Percentiles rank a stretch among this genome's conserved stretches.
Evolutionary conservation across 2,888 invertebrate species (phyloP).

Genomic region (Tetranychus piercei): DNA sequence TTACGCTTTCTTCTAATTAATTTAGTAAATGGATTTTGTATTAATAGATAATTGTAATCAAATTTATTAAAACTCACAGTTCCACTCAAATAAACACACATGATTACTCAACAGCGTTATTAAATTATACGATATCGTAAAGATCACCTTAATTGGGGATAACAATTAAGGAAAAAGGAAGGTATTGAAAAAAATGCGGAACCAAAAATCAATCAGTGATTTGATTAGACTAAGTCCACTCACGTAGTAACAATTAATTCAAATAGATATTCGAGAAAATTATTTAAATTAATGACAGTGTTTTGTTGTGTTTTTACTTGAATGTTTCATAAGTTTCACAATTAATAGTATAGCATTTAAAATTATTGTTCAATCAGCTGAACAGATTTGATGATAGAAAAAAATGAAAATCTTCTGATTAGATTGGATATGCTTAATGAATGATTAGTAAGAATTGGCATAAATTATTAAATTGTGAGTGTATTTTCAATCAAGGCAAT

Average conservation of each 20-base stretch:
- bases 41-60: not conserved
- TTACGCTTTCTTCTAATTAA: not conserved
- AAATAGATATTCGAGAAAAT: not conserved
- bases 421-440: too few species aligned
- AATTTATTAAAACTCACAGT: not conserved
- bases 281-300: too few species aligned
- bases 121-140: not conserved
- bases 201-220: not conserved
- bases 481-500: too few species aligned
- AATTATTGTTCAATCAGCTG: too few species aligned
- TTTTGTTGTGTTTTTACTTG: too few species aligned
- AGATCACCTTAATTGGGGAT: not conserved
- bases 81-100: not conserved
- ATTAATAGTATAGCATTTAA: too few species aligned
- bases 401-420: too few species aligned
- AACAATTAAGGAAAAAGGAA: not conserved
- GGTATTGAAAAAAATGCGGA: not conserved
- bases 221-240: slow-evolving; percentile 1
- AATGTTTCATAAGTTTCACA: too few species aligned
- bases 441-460: too few species aligned
- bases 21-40: not conserved
- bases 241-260: not conserved
- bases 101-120: not conserved
- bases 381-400: too few species aligned
- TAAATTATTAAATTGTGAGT: too few species aligned